Conservation (phyloP, 2,797 vertebrate species). For the Molossus alvarezi region DNA sequence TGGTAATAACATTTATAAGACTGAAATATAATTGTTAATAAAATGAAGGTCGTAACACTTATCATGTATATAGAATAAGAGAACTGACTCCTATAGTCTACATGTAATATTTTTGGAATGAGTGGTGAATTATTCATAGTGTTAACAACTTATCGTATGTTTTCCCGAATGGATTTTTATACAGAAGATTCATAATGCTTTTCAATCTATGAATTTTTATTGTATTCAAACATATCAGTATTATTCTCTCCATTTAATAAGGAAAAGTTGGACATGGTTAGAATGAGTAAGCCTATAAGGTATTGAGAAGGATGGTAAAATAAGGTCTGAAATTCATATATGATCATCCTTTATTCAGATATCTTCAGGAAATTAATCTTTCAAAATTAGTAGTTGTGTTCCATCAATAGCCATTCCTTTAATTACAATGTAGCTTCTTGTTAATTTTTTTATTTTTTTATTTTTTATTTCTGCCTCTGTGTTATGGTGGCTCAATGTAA, state of each 20-base stretch:
- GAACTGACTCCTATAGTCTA: neutral
- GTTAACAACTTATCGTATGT: neutral
- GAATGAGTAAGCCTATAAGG: neutral
- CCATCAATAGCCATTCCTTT: slow-evolving; percentile 77
- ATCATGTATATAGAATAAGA: slow-evolving; percentile 52
- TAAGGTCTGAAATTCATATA: neutral
- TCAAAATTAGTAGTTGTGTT: neutral
- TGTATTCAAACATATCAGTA: neutral
- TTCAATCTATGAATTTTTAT: slow-evolving; percentile 7
- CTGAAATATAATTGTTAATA: slow-evolving; percentile 44
- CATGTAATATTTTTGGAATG: neutral
- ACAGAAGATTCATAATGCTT: neutral
- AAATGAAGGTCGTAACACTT: slow-evolving; percentile 53
- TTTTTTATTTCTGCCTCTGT: slow-evolving; percentile 79
- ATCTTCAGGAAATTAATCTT: neutral
- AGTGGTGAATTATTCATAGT: neutral
- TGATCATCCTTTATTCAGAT: neutral
- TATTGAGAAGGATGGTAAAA: neutral
- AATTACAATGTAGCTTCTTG: slow-evolving; percentile 84
- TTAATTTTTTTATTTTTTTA: slow-evolving; percentile 77
- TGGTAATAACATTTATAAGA: neutral
- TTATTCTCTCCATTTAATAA: neutral
- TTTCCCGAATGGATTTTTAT: slow-evolving; percentile 43
- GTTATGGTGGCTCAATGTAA: slow-evolving; percentile 74
- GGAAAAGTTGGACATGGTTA: neutral